phyloP scores from a whole-genome alignment of 1,140 invertebrate genomes.

The Dinothrombium tinctorium region DNA sequence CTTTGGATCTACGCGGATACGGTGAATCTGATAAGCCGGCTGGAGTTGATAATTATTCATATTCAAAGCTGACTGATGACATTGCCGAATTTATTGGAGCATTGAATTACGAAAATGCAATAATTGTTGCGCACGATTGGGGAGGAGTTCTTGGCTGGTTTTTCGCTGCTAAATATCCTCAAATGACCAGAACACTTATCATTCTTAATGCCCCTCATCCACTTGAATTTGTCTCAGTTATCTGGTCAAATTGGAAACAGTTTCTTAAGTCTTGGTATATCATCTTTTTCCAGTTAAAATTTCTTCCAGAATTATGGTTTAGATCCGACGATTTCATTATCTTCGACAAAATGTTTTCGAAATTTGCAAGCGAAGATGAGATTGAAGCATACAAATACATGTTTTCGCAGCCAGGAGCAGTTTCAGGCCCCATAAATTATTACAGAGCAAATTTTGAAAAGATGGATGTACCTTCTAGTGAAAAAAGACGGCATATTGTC shows the following conservation, averaged over 20 bases:
- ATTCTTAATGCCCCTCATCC: constrained; percentile 49
- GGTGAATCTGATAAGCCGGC: constrained; percentile 54
- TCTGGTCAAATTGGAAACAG: constrained; percentile 28
- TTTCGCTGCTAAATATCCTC: constrained; percentile 34
- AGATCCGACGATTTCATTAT: no score
- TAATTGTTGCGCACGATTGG: constrained; percentile 22
- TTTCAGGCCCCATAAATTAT: no score
- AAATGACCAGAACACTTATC: constrained; percentile 42
- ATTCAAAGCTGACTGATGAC: constrained; percentile 37
- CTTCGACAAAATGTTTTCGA: no score
- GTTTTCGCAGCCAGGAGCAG: no score
- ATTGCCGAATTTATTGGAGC: constrained; percentile 21
- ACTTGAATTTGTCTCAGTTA: constrained; percentile 32
- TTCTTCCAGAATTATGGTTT: constrained; percentile 45
- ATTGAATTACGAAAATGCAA: constrained; percentile 6
- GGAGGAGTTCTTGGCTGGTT: constrained; percentile 22
- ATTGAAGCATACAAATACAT: no score
- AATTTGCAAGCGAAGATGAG: no score
- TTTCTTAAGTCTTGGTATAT: constrained; percentile 33
- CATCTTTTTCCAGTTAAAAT: constrained; percentile 39
- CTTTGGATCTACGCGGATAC: constrained; percentile 53
- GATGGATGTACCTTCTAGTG: no score
- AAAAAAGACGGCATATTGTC: no score
- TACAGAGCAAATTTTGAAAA: no score
- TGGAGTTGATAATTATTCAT: constrained; percentile 32